Conservation (phyloP, 1,140 invertebrate species). For the Pseudomyrmex dendroicus region DNA sequence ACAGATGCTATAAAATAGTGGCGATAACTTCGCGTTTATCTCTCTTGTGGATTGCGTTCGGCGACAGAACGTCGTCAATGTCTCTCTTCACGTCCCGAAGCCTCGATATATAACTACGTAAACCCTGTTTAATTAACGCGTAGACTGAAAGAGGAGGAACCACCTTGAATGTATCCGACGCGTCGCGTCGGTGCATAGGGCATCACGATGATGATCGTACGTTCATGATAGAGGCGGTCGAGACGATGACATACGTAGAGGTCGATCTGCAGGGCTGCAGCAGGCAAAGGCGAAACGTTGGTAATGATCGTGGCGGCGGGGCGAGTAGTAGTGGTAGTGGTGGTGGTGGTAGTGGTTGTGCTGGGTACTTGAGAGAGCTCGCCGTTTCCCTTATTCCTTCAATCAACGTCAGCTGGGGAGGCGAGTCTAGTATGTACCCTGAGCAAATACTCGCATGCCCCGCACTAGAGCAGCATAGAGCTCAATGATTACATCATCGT, state of each 20-base stretch:
- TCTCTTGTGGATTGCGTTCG: background rate
- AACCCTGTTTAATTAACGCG: constrained; percentile 73
- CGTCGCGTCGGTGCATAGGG: constrained; percentile 64
- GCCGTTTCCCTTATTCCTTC: constrained; percentile 85
- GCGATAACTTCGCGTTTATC: background rate
- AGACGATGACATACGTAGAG: constrained; percentile 67
- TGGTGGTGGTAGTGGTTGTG: constrained; percentile 59
- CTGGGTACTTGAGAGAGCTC: constrained; percentile 78
- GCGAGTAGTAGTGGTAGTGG: constrained; percentile 48
- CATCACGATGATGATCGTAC: constrained; percentile 71
- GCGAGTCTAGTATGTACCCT: constrained; percentile 84
- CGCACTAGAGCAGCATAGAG: constrained; percentile 81
- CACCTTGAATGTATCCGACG: constrained; percentile 67
- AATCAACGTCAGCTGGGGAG: constrained; percentile 85
- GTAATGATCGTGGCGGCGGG: constrained; percentile 59
- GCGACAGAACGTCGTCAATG: constrained; percentile 27
- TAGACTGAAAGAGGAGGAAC: constrained; percentile 70
- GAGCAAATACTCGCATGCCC: constrained; percentile 83
- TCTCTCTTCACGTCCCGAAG: constrained; percentile 62
- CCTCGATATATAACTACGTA: constrained; percentile 57
- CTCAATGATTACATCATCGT: constrained; percentile 84
- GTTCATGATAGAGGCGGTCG: constrained; percentile 73
- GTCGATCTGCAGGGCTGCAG: constrained; percentile 71
- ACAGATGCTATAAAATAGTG: too few relatives aligned
- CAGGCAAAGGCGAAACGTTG: constrained; percentile 66